phyloP scores from a whole-genome alignment of 2,113 vertebrate genomes.

The Platichthys stellatus region DNA sequence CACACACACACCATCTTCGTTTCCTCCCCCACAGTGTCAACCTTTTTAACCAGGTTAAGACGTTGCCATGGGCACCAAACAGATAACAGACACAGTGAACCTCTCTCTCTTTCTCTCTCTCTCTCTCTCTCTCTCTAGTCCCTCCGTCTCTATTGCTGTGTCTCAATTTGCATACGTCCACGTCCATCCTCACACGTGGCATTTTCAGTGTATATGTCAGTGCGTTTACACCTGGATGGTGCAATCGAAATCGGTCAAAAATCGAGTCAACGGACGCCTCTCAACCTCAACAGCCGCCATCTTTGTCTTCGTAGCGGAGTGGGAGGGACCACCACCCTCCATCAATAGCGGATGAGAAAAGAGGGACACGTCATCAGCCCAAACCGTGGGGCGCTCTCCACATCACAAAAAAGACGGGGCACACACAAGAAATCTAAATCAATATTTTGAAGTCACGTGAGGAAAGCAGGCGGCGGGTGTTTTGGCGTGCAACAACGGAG shows the following conservation, averaged over 20 bases:
- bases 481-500: not conserved
- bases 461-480: not conserved
- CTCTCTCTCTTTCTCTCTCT: conserved; percentile 19
- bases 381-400: not conserved
- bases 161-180: not conserved
- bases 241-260: not conserved
- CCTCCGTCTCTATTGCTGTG: conserved; percentile 26
- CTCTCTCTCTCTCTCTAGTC: no score
- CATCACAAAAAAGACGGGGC: not conserved
- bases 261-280: not conserved
- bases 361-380: not conserved
- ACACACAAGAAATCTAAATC: not conserved
- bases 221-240: not conserved
- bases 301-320: not conserved
- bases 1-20: conserved; percentile 3
- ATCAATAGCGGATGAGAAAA: not conserved
- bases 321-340: not conserved
- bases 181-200: not conserved
- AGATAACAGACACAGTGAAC: conserved; percentile 52
- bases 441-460: not conserved
- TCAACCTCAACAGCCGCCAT: not conserved
- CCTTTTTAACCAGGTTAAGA: conserved; percentile 80
- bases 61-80: conserved; percentile 78
- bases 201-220: not conserved
- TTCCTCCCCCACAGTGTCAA: conserved; percentile 63